A percentile compares a stretch with the other conserved stretches of the same genome.
These are phyloP conservation scores for Vulpes ferrilata DNA, from an alignment of 2,113 vertebrate genomes.

Conservation along the genomic window DNA sequence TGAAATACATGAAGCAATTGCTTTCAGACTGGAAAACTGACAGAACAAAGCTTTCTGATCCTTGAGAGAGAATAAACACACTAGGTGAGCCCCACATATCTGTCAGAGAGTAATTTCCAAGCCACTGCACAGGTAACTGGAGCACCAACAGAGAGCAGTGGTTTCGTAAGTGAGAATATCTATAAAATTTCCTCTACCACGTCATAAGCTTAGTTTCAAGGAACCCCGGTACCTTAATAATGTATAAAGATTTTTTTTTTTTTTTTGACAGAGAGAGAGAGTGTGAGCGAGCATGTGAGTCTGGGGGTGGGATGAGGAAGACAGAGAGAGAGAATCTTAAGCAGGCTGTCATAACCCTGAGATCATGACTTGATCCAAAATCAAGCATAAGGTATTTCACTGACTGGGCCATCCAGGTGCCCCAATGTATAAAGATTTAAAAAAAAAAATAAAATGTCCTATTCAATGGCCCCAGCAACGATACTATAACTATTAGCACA, in stretches of 20 bases:
- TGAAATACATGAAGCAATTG: not conserved
- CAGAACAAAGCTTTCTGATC: not conserved
- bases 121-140: not conserved
- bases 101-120: not conserved
- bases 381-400: not conserved
- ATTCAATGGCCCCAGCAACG: not conserved
- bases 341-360: not conserved
- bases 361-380: not conserved
- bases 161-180: not conserved
- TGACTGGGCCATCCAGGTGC: not conserved
- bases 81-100: not conserved
- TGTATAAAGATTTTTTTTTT: not conserved
- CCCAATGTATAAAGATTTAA: not conserved
- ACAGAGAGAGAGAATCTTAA: not conserved
- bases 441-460: slow-evolving; percentile 6
- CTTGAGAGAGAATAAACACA: not conserved
- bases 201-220: not conserved
- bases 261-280: not conserved
- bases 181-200: not conserved
- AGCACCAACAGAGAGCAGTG: not conserved
- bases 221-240: not conserved
- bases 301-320: too few relatives aligned
- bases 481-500: not conserved
- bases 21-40: not conserved
- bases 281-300: too few relatives aligned